Evolutionary conservation across 2,113 vertebrate genomes (phyloP), one percentile per base, ranked within the genome.

Genomic region (Rhabdornis inornatus): DNA sequence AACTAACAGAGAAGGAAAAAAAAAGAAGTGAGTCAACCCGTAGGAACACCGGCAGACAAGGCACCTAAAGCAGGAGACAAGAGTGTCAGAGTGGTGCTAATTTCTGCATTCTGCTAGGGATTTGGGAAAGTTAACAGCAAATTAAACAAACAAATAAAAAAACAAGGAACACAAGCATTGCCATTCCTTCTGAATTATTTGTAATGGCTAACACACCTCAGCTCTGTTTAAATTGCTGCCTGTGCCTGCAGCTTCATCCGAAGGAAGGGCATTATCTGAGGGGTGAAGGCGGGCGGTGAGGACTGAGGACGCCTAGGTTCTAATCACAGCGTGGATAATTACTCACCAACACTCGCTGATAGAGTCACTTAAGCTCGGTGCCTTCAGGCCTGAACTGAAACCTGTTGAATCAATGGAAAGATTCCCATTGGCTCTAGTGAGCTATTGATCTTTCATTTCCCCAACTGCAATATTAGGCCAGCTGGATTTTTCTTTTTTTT

Each of bases 311-410:
- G 13, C 15, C 50, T 52, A 35, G 63, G 79, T 90, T 90, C 93
- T 96, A 95, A 96, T 97, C 87, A 81, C 76, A 5, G 45, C 1
- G 15, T 74, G 76, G 82, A 90, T 96, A 96, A 96, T 96, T 96
- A 95, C 90, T 96, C 87, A 95, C 93, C 84, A 83, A 39, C 87
- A 92, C 78, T 91, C 70, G 87, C 78, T 74, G 90, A 95, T 91
- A 78, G 75, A 95, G 93, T 96, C 91, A 95, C 90, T 97, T 93
- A 95, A 96, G 68, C 87, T 74, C 17, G 0, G 89, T 96, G 86
- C 92, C 84, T 91, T 74, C 86, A 68, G 78, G 93, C 92, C 59
- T 92, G 49, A 91, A 77, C 56, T 82, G 77, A 80, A 94, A 91
- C 75, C 79, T 94, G 91, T 86, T 84, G 84, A 94, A 94, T 95